Conservation (phyloP, 1,140 invertebrate genomes). For the Halesus radiatus region DNA sequence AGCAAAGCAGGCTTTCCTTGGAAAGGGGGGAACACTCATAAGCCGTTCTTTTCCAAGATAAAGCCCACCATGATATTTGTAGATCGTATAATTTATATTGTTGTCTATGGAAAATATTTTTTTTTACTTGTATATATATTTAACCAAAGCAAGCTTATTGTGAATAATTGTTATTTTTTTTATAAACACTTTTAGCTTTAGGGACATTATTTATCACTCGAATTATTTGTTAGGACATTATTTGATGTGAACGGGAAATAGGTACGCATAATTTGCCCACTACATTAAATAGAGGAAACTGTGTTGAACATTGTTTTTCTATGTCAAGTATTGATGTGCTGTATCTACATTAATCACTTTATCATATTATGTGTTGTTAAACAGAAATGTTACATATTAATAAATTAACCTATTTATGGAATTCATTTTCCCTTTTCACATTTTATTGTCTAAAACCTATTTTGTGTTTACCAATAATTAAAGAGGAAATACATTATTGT, state of each 20-base stretch:
- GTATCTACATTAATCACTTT: constrained; percentile 52
- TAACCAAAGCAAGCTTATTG: constrained; percentile 51
- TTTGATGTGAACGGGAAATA: constrained; percentile 51
- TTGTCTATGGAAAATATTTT: constrained; percentile 39
- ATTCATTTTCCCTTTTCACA: constrained; percentile 30
- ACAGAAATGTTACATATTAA: constrained; percentile 46
- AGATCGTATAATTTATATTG: constrained; percentile 38
- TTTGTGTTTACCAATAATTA: constrained; percentile 4
- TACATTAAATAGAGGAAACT: constrained; percentile 43
- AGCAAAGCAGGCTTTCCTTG: background rate
- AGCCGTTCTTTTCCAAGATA: background rate
- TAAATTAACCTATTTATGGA: constrained; percentile 39
- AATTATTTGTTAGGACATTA: constrained; percentile 49
- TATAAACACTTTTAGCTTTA: constrained; percentile 46
- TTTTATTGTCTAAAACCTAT: constrained; percentile 23
- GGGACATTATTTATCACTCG: constrained; percentile 39
- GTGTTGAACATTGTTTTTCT: constrained; percentile 50
- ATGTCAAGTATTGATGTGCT: constrained; percentile 56
- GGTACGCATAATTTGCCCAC: constrained; percentile 40
- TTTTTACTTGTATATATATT: constrained; percentile 44
- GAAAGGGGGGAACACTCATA: background rate
- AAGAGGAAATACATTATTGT: background rate
- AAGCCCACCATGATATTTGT: constrained; percentile 35
- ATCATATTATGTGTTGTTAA: constrained; percentile 55
- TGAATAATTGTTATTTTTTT: constrained; percentile 52